These are phyloP conservation scores for Trichomalopsis sarcophagae DNA, from an alignment of 1,140 invertebrate genomes.

Conservation along the genomic window DNA sequence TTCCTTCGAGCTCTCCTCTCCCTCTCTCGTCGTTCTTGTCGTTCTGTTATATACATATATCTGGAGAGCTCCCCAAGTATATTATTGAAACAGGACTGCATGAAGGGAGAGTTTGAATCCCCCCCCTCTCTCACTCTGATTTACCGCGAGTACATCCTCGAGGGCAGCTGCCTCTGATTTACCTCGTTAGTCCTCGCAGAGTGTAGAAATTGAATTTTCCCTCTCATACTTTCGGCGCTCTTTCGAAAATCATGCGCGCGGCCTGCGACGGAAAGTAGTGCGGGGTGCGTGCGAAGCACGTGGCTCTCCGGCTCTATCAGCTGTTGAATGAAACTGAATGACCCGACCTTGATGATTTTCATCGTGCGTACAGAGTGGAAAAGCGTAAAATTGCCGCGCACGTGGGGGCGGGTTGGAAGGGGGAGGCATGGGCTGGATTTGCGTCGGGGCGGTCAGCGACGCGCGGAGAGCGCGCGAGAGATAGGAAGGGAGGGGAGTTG, in stretches of 20 bases:
- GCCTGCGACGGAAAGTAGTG: neutral
- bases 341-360: neutral
- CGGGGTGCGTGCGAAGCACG: neutral
- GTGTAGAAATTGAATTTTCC: neutral
- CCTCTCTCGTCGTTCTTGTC: conserved; percentile 47
- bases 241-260: neutral
- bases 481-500: neutral
- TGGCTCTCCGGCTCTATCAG: neutral
- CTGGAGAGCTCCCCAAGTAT: conserved; percentile 44
- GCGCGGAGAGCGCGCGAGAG: conserved; percentile 31
- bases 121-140: conserved; percentile 28
- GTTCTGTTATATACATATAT: conserved; percentile 36
- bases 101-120: conserved; percentile 47
- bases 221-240: neutral
- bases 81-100: conserved; percentile 53
- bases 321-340: conserved; percentile 16
- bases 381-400: neutral
- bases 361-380: neutral
- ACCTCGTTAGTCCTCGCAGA: conserved; percentile 28
- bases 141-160: conserved; percentile 38
- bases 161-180: conserved; percentile 21
- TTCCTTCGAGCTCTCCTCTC: conserved; percentile 59
- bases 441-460: neutral
- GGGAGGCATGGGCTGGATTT: neutral
- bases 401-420: neutral